These are phyloP conservation scores for Alethe castanea DNA, from an alignment of 2,113 vertebrate species.

Conservation along the genomic window DNA sequence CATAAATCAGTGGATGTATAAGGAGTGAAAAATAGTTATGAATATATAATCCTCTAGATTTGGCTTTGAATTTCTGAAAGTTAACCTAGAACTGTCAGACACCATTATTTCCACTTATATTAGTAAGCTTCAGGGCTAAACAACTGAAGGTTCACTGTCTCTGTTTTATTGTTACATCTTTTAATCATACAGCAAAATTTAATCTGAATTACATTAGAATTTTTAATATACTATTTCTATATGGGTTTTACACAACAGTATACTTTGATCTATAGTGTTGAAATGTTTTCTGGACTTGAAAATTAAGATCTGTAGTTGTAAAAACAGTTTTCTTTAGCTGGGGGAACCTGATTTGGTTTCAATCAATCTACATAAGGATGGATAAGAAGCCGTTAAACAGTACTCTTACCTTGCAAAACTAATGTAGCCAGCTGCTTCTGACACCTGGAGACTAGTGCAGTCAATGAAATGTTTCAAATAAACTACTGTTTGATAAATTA, in stretches of 20 bases:
- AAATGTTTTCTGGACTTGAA: background rate
- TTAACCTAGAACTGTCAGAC: constrained; percentile 33
- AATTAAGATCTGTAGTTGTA: background rate
- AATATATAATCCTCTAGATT: background rate
- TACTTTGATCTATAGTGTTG: background rate
- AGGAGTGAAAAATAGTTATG: background rate
- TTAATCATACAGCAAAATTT: background rate
- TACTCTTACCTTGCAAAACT: background rate
- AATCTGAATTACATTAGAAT: background rate
- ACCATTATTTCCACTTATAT: constrained; percentile 34
- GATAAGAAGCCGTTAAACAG: background rate
- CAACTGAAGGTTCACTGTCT: background rate
- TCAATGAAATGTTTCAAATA: background rate
- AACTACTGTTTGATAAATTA: background rate
- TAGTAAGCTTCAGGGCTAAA: constrained; percentile 23
- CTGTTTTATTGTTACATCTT: background rate
- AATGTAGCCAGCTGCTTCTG: background rate
- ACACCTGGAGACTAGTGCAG: background rate
- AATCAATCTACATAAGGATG: background rate
- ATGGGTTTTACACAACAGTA: background rate
- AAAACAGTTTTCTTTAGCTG: background rate
- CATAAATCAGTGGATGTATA: background rate
- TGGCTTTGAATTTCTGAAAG: constrained; percentile 13
- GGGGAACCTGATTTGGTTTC: background rate
- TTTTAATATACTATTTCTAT: background rate